Evolutionary conservation across 2,888 invertebrate genomes (phyloP), one percentile per base, ranked within the genome.

Genomic region (Hoplodrina ambigua): DNA sequence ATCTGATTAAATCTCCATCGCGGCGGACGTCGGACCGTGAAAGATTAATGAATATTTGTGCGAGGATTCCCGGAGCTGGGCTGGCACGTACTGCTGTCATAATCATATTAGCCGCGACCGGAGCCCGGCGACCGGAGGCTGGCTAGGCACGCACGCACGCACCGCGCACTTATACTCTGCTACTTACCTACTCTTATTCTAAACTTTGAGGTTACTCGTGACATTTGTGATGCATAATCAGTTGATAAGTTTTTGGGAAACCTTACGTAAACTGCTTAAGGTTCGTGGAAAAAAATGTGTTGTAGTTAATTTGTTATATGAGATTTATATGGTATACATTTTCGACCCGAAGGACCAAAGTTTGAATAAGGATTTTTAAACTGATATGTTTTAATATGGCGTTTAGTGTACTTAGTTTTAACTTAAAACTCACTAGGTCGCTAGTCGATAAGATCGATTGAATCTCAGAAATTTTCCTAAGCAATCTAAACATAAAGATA

Each of bases 1-100:
- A 96, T 95, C 96, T 95, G 95, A 95, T 96, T 96, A 96, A 96
- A 96, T 95, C 95, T 95, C 96, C 96, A 96, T 96, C 94, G 94
- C 91, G 91, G 94, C 92, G 92, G 94, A 96, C 94, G 96, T 95
- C 95, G 93, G 95, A 92, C 94, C 95, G 95, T 96, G 95, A 95
- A 96, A 96, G 96, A 96, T 96, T 96, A 96, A 96, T 96, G 96
- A 96, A 95, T 95, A 94, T 95, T 95, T 95, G 95, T 94, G 95
- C 92, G 94, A 94, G 94, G 94, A 95, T 93, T 95, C 94, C 94
- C 93, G 93, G 91, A 90, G 94, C 91, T 91, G 93, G 93, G 93
- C 89, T 91, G 94, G 96, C 95, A 96, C 96, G 96, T 95, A 94
- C 93, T 93, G 92, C 90, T 94, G 95, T 95, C 96, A 95, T 96